Percentiles rank a stretch among this genome's conserved stretches.
Evolutionary conservation across 2,113 vertebrate genomes (phyloP).

Genomic region (Lasiurus cinereus): DNA sequence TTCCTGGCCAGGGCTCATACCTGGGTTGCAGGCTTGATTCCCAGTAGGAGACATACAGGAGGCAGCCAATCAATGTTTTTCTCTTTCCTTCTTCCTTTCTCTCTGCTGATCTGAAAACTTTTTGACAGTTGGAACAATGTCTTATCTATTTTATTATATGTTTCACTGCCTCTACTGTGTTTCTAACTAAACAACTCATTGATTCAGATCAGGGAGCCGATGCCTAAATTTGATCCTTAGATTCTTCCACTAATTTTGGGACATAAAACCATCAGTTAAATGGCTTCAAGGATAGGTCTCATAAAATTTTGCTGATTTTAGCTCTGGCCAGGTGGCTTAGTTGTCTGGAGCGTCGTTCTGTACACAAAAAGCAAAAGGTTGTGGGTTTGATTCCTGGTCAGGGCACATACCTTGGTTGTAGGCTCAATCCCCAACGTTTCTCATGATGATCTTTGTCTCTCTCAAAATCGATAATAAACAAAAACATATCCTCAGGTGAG

Average conservation of each 20-base stretch:
- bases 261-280: neutral
- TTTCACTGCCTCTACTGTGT: constrained; percentile 9
- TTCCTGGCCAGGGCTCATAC: too few species aligned
- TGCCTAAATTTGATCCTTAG: constrained; percentile 13
- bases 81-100: too few species aligned
- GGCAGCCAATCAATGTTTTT: too few species aligned
- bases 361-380: neutral
- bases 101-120: neutral
- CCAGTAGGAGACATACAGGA: too few species aligned
- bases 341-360: neutral
- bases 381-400: neutral
- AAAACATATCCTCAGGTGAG: neutral
- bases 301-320: constrained; percentile 41
- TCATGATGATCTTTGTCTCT: neutral
- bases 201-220: neutral
- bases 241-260: neutral
- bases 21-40: too few species aligned
- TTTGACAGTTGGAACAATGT: neutral
- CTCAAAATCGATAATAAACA: neutral
- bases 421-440: too few species aligned
- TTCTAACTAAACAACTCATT: constrained; percentile 39
- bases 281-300: neutral
- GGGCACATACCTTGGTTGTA: too few species aligned
- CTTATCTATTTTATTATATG: neutral
- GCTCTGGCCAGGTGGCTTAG: neutral